These are phyloP conservation scores for Saguinus midas DNA, from an alignment of 2,113 vertebrate species.

Conservation along the genomic window DNA sequence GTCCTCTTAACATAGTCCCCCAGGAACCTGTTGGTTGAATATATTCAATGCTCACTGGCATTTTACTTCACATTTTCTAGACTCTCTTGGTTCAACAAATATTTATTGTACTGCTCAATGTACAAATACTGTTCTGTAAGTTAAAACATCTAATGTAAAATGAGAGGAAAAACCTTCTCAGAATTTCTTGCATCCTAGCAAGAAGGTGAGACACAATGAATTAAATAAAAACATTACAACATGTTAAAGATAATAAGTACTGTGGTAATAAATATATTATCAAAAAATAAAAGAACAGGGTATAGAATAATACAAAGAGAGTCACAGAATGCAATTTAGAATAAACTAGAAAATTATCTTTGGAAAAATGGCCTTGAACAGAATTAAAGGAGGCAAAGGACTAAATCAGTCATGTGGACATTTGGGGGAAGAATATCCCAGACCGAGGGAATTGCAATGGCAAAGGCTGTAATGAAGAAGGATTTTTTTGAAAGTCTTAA, in stretches of 20 bases:
- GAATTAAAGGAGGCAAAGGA: neutral
- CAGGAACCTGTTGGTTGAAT: neutral
- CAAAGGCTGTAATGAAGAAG: neutral
- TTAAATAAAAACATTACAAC: neutral
- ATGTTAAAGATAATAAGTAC: neutral
- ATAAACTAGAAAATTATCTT: neutral
- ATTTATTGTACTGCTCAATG: neutral
- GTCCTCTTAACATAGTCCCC: neutral
- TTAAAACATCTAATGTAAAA: neutral
- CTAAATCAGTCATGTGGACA: neutral
- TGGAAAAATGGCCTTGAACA: neutral
- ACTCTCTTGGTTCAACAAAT: neutral
- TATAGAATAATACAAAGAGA: neutral
- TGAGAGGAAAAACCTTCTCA: neutral
- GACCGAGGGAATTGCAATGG: neutral
- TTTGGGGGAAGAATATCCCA: neutral
- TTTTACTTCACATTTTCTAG: neutral
- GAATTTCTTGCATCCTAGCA: neutral
- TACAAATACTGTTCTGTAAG: neutral
- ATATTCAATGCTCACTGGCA: neutral
- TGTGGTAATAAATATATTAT: neutral
- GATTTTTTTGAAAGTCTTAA: neutral
- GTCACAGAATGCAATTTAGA: neutral
- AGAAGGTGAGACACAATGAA: neutral
- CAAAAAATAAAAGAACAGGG: neutral